phyloP scores from a whole-genome alignment of 2,888 invertebrate species.

The Dryocosmus kuriphilus region DNA sequence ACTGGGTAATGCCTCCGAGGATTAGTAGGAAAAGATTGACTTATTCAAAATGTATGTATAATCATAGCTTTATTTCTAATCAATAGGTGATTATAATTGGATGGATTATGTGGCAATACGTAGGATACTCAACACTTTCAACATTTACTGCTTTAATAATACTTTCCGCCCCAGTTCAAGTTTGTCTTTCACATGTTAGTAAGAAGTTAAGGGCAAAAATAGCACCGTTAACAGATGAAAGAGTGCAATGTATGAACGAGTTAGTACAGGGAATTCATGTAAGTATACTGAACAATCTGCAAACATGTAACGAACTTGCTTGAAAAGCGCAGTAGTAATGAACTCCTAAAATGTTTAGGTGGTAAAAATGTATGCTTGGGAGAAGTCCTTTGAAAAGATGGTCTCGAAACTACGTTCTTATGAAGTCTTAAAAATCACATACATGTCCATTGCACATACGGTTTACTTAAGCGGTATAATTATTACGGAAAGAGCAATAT shows the following conservation, averaged over 20 bases:
- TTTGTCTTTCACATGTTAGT: conserved; percentile 44
- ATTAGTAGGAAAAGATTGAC: no score
- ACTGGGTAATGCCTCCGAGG: no score
- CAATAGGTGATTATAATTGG: conserved; percentile 61
- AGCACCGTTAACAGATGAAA: conserved; percentile 91
- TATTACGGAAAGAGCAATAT: conserved; percentile 85
- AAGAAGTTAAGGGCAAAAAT: conserved; percentile 85
- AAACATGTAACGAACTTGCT: no score
- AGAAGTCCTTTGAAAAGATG: conserved; percentile 91
- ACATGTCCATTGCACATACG: conserved; percentile 68
- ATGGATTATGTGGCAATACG: conserved; percentile 65
- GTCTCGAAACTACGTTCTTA: conserved; percentile 87
- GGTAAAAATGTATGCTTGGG: conserved; percentile 98
- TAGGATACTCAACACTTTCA: conserved; percentile 81
- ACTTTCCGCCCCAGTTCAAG: conserved; percentile 90
- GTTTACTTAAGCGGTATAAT: conserved; percentile 85
- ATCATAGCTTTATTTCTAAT: not conserved
- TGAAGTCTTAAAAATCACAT: conserved; percentile 82
- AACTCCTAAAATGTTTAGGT: conserved; percentile 81
- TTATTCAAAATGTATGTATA: not conserved
- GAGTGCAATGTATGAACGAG: conserved; percentile 96
- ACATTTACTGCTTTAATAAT: conserved; percentile 89
- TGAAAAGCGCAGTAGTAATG: no score
- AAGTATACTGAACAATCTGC: no score
- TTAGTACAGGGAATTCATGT: conserved; percentile 95